A percentile compares a stretch with the other conserved stretches of the same genome.
Conservation (phyloP, 2,797 vertebrate genomes). For the Esox masquinongy region DNA sequence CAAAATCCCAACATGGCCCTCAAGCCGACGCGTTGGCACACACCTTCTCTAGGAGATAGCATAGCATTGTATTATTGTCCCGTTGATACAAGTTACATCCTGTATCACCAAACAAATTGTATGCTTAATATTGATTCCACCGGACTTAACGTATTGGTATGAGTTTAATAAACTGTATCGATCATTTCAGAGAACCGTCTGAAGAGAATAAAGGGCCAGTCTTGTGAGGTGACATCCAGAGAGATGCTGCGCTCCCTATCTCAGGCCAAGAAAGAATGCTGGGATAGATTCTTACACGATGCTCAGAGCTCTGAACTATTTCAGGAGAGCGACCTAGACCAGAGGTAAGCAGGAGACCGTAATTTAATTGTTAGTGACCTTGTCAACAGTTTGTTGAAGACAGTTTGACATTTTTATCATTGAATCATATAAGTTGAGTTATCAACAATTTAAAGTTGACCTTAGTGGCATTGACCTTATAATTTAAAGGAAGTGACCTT, state of each 20-base stretch:
- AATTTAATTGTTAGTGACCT: not conserved
- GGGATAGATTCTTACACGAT: constrained; percentile 95
- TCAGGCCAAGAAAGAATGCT: constrained; percentile 96
- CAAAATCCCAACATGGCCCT: too few relatives aligned
- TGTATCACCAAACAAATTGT: too few relatives aligned
- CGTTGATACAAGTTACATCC: too few relatives aligned
- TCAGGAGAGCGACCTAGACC: constrained; percentile 84
- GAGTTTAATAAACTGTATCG: not conserved
- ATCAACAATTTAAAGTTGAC: too few relatives aligned
- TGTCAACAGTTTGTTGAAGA: too few relatives aligned
- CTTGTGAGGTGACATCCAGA: constrained; percentile 92
- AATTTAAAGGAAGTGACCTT: too few relatives aligned
- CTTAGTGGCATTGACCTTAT: too few relatives aligned
- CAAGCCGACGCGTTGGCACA: too few relatives aligned
- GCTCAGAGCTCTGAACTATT: constrained; percentile 88
- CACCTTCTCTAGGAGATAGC: too few relatives aligned
- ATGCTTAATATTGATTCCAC: not conserved
- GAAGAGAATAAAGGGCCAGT: constrained; percentile 89
- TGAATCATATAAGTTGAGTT: too few relatives aligned
- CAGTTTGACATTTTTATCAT: too few relatives aligned
- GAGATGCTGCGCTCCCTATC: constrained; percentile 92
- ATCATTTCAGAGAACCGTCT: constrained; percentile 85
- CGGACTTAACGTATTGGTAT: not conserved
- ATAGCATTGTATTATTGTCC: too few relatives aligned
- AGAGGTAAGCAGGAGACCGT: constrained; percentile 74